Conservation (phyloP, 2,113 vertebrate species). For the Periophthalmus modestus region DNA sequence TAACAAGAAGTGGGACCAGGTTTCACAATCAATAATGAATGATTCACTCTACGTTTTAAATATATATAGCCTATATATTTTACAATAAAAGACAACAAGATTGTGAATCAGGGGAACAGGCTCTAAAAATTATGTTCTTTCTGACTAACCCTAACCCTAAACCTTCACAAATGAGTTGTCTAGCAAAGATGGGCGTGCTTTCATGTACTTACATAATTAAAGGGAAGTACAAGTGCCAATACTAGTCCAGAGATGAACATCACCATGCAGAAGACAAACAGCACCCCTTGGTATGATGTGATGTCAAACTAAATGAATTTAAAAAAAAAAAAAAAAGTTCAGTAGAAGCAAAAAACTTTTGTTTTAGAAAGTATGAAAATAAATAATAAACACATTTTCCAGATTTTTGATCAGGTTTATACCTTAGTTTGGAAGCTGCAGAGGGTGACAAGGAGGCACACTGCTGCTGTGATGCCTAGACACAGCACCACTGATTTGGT, state of each 20-base stretch:
- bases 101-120: no score
- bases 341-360: neutral
- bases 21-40: neutral
- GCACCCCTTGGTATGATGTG: slow-evolving; percentile 86
- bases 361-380: neutral
- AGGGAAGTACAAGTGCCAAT: slow-evolving; percentile 83
- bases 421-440: slow-evolving; percentile 97
- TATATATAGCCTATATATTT: no score
- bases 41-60: neutral
- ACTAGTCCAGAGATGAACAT: slow-evolving; percentile 86
- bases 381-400: neutral
- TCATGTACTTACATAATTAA: slow-evolving; percentile 81
- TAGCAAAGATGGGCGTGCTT: neutral
- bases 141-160: neutral
- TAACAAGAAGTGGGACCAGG: neutral
- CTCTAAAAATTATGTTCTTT: neutral
- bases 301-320: slow-evolving; percentile 82
- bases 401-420: slow-evolving; percentile 9
- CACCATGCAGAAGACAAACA: slow-evolving; percentile 85
- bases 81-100: no score
- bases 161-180: neutral
- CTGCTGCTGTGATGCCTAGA: slow-evolving; percentile 87
- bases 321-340: neutral
- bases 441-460: slow-evolving; percentile 87
- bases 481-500: slow-evolving; percentile 92